Conservation (phyloP, 2,888 invertebrate species). For the Megalurothrips usitatus region DNA sequence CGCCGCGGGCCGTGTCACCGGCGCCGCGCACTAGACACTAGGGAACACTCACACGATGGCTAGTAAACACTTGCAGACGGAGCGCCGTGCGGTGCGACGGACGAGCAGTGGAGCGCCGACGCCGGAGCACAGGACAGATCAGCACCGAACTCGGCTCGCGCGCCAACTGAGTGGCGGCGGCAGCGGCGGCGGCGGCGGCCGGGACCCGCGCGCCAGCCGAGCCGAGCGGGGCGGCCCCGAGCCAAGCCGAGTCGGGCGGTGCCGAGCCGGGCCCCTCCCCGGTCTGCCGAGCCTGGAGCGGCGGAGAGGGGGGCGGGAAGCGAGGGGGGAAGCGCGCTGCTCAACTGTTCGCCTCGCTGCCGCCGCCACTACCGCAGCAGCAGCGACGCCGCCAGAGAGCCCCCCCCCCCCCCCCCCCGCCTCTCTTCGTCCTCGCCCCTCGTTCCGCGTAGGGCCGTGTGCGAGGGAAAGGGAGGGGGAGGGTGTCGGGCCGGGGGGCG, state of each 20-base stretch:
- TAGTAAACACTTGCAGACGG: conserved; percentile 5
- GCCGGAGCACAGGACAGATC: not conserved
- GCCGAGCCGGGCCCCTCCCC: not conserved
- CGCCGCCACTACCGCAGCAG: not conserved
- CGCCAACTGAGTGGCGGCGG: not conserved
- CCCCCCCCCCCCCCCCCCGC: not conserved
- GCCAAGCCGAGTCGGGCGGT: too few species aligned
- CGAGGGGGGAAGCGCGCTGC: conserved; percentile 3
- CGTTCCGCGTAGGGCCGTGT: not conserved
- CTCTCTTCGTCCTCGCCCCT: not conserved
- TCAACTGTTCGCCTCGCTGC: conserved; percentile 12
- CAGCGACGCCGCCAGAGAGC: not conserved
- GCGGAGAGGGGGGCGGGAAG: not conserved
- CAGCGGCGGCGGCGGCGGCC: not conserved
- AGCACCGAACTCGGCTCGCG: conserved; percentile 17
- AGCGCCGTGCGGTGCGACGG: not conserved
- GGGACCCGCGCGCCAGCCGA: too few species aligned
- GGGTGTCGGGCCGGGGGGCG: not conserved
- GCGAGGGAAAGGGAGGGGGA: not conserved
- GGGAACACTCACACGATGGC: conserved; percentile 3
- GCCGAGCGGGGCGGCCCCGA: not conserved
- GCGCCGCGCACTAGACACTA: not conserved
- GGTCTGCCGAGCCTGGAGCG: not conserved
- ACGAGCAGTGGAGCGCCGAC: not conserved
- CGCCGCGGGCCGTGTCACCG: not conserved